Percentiles rank a stretch among this genome's conserved stretches.
Conservation (phyloP, 2,113 vertebrate genomes). For the Noturus placidus region DNA sequence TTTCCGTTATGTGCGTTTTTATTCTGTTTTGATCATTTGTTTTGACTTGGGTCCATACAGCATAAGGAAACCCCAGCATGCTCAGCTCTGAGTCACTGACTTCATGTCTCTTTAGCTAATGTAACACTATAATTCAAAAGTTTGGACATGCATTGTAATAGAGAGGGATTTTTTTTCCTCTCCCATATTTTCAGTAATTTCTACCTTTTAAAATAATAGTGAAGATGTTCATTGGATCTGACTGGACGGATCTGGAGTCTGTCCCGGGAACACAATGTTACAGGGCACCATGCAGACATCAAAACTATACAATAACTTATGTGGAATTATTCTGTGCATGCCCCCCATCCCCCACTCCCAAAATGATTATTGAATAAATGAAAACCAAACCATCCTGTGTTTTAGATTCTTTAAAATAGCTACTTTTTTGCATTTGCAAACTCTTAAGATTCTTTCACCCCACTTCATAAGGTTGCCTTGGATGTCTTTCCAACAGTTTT, state of each 20-base stretch:
- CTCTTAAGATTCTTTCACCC: neutral
- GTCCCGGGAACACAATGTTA: neutral
- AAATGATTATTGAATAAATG: neutral
- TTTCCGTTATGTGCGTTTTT: too few relatives aligned
- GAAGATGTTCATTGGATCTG: neutral
- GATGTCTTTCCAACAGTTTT: neutral
- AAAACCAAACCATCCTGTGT: neutral
- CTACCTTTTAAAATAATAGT: neutral
- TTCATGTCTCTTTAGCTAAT: slow-evolving; percentile 32
- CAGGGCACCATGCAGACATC: neutral
- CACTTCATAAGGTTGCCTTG: neutral
- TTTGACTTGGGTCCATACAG: too few relatives aligned
- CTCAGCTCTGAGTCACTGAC: slow-evolving; percentile 22
- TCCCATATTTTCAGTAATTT: neutral
- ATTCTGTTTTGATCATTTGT: neutral
- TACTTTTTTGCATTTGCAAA: neutral
- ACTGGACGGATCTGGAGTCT: neutral
- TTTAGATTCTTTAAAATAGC: neutral
- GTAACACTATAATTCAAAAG: neutral
- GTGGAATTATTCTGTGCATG: neutral
- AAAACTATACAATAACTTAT: neutral
- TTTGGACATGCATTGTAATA: neutral
- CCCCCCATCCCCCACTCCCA: too few relatives aligned
- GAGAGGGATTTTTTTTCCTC: neutral
- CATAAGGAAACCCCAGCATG: neutral